A percentile compares a stretch with the other conserved stretches of the same genome.
phyloP scores from a whole-genome alignment of 1,140 invertebrate species.

The Colletes latitarsis region DNA sequence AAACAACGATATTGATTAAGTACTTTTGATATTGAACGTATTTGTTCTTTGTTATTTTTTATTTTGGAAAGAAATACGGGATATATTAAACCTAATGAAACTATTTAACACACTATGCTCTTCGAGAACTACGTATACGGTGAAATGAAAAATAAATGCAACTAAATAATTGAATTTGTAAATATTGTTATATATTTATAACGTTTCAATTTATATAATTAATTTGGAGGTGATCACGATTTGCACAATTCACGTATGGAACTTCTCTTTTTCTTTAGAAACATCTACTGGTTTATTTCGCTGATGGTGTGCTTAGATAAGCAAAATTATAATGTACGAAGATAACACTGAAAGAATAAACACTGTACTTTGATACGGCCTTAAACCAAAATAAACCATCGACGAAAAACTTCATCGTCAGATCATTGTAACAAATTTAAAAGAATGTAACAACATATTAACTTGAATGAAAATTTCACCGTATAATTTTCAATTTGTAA shows the following conservation, averaged over 20 bases:
- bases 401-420: neutral
- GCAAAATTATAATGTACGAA: slow-evolving; percentile 20
- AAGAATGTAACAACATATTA: neutral
- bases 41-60: neutral
- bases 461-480: neutral
- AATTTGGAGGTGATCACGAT: neutral
- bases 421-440: neutral
- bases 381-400: slow-evolving; percentile 13
- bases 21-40: slow-evolving; percentile 1
- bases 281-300: neutral
- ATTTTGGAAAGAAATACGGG: neutral
- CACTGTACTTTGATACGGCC: neutral
- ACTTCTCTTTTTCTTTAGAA: neutral
- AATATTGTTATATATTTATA: slow-evolving; percentile 13
- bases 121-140: neutral
- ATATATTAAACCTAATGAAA: neutral
- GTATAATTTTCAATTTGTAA: neutral
- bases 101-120: neutral
- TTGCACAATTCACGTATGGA: neutral
- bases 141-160: slow-evolving; percentile 11
- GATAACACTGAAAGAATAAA: slow-evolving; percentile 17
- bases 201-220: neutral
- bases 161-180: neutral
- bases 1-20: slow-evolving; percentile 4
- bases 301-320: slow-evolving; percentile 25